Conservation (phyloP, 2,797 vertebrate genomes). For the Pelochelys cantorii region DNA sequence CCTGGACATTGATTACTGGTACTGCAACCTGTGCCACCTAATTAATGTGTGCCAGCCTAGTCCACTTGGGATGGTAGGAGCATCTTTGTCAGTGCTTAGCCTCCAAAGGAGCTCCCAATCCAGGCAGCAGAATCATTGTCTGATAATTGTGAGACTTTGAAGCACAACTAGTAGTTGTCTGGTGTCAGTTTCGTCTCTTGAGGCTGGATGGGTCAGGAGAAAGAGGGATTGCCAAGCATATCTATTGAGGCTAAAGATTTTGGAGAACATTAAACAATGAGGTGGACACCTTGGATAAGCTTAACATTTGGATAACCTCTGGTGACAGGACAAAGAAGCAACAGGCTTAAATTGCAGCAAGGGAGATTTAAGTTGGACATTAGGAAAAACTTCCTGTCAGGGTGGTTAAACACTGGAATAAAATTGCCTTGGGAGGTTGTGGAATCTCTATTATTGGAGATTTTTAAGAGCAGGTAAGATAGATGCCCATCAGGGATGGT, state of each 20-base stretch:
- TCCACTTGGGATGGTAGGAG: not conserved
- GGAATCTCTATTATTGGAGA: too few species aligned
- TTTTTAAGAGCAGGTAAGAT: too few species aligned
- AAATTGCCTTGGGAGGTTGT: too few species aligned
- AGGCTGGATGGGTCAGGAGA: not conserved
- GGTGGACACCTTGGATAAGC: not conserved
- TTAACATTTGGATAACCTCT: not conserved
- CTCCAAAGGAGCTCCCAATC: not conserved
- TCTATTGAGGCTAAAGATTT: not conserved
- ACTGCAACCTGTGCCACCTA: not conserved
- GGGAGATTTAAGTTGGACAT: too few species aligned
- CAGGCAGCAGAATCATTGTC: not conserved
- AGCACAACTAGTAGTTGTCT: not conserved
- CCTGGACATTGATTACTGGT: not conserved
- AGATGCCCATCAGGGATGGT: too few species aligned
- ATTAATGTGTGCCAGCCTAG: not conserved
- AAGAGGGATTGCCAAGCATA: not conserved
- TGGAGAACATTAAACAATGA: not conserved
- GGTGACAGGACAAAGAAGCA: too few species aligned
- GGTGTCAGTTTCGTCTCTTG: not conserved
- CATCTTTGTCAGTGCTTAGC: not conserved
- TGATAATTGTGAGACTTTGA: not conserved
- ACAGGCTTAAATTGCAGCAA: too few species aligned
- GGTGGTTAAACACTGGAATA: too few species aligned
- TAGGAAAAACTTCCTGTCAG: too few species aligned